Evolutionary conservation across 2,888 invertebrate genomes (phyloP).

Genomic region (Coremacera marginata): DNA sequence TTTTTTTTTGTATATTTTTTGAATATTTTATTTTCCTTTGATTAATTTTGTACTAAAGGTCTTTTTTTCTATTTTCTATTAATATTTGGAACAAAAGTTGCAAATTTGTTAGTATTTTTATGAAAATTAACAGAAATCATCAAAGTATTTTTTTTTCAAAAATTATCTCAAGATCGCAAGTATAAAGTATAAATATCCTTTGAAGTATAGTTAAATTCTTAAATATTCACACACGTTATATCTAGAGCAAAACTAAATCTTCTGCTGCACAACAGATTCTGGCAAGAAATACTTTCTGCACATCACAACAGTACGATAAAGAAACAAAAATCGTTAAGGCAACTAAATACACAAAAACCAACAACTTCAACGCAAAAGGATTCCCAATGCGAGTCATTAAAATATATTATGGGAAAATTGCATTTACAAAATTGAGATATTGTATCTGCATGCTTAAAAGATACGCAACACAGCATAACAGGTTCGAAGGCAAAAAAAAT

Average conservation of each 20-base stretch:
- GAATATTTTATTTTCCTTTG: too few relatives aligned
- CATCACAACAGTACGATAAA: neutral
- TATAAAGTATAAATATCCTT: too few relatives aligned
- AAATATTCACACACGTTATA: slow-evolving; percentile 18
- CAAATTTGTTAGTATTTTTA: too few relatives aligned
- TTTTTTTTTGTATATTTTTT: too few relatives aligned
- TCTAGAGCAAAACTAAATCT: neutral
- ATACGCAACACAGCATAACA: slow-evolving; percentile 4
- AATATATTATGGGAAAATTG: slow-evolving; percentile 21
- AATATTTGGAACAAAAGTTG: too few relatives aligned
- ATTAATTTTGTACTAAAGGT: too few relatives aligned
- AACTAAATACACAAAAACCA: neutral
- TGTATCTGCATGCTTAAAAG: neutral
- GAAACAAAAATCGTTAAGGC: neutral
- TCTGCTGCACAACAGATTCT: neutral
- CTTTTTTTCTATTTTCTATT: too few relatives aligned
- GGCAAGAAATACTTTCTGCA: neutral
- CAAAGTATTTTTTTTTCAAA: too few relatives aligned
- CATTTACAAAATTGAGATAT: neutral
- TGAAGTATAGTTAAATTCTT: neutral
- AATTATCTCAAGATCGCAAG: too few relatives aligned
- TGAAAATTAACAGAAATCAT: too few relatives aligned
- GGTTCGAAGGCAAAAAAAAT: neutral
- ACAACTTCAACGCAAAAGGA: neutral
- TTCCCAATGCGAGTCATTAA: slow-evolving; percentile 13